phyloP scores from a whole-genome alignment of 2,113 vertebrate genomes.

The Cichladusa arquata region DNA sequence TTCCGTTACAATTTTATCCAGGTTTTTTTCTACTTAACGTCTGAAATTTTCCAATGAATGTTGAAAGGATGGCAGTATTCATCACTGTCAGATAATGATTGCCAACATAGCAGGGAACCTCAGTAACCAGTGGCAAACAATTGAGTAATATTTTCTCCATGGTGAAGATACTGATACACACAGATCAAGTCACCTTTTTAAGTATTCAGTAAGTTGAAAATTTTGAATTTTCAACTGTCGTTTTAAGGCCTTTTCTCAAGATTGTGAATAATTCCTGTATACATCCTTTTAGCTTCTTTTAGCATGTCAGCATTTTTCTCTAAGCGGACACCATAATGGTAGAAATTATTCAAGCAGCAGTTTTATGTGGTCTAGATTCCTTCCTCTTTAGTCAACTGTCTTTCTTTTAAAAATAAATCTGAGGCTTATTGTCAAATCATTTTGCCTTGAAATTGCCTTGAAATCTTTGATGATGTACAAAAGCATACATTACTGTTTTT shows the following conservation, averaged over 20 bases:
- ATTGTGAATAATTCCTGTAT: not conserved
- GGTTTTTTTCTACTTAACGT: not conserved
- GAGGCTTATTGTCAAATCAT: not conserved
- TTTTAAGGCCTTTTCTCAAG: not conserved
- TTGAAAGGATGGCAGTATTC: not conserved
- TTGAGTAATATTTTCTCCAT: not conserved
- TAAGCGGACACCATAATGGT: not conserved
- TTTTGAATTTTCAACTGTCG: not conserved
- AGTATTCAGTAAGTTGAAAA: not conserved
- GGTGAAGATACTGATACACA: fast-evolving
- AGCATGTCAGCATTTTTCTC: not conserved
- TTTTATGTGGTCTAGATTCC: not conserved
- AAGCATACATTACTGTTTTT: not conserved
- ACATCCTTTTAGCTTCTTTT: not conserved
- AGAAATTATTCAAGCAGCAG: not conserved
- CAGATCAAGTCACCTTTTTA: fast-evolving
- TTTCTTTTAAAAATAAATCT: not conserved
- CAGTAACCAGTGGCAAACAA: not conserved
- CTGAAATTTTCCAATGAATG: not conserved
- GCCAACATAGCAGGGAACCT: not conserved
- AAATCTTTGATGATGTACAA: not conserved
- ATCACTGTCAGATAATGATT: not conserved
- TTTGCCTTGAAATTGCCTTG: not conserved
- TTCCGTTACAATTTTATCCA: not conserved
- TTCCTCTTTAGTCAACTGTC: not conserved